phyloP scores from a whole-genome alignment of 1,140 invertebrate species.

The Penaeus indicus region DNA sequence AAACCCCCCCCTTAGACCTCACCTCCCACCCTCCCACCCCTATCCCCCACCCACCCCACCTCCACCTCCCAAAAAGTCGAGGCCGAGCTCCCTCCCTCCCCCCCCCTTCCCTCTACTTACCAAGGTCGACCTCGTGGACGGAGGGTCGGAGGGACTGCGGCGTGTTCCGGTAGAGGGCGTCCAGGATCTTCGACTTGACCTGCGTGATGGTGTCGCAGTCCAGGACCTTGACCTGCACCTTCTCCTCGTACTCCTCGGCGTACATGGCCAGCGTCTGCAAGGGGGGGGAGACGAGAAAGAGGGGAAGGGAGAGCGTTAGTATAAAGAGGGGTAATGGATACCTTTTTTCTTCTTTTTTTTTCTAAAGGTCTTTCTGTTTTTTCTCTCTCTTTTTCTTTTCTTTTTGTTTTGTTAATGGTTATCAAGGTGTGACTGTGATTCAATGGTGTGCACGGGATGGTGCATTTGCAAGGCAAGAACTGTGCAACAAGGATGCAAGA shows the following conservation, averaged over 20 bases:
- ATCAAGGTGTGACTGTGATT: too few species aligned
- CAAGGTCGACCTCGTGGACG: slow-evolving; percentile 90
- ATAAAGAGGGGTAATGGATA: not conserved
- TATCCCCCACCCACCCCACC: too few species aligned
- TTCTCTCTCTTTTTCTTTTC: too few species aligned
- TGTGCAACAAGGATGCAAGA: too few species aligned
- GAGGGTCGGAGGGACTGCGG: slow-evolving; percentile 94
- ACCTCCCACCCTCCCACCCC: too few species aligned
- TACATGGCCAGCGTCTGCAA: slow-evolving; percentile 87
- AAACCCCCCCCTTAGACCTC: not conserved
- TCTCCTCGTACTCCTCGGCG: slow-evolving; percentile 93
- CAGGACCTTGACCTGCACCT: slow-evolving; percentile 94
- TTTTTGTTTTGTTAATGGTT: too few species aligned
- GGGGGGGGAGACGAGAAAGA: slow-evolving; percentile 42
- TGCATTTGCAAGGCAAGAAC: too few species aligned
- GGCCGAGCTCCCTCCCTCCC: not conserved
- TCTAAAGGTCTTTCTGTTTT: not conserved
- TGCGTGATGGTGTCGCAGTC: slow-evolving; percentile 99
- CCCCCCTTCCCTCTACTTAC: slow-evolving; percentile 69
- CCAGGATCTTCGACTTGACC: slow-evolving; percentile 97
- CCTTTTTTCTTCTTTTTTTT: not conserved
- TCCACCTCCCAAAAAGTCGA: not conserved
- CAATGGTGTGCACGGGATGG: too few species aligned
- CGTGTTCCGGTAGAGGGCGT: slow-evolving; percentile 96
- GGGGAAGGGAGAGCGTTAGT: not conserved